These are phyloP conservation scores for Anguilla obscura DNA, from an alignment of 2,797 vertebrate species.

Conservation along the genomic window DNA sequence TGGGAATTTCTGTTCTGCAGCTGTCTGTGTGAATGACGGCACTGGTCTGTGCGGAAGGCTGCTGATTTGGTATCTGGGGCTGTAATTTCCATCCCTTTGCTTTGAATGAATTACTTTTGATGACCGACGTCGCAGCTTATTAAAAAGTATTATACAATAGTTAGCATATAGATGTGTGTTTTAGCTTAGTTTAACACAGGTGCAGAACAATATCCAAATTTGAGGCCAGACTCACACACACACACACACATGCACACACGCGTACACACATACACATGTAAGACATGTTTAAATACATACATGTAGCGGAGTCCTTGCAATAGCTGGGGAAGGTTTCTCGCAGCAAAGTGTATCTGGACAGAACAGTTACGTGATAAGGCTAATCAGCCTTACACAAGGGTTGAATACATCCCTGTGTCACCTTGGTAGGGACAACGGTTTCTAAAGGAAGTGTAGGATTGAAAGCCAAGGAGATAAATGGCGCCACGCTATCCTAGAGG, in stretches of 20 bases:
- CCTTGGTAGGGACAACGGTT: neutral
- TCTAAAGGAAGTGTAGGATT: neutral
- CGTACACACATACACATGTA: no score
- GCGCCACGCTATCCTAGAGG: neutral
- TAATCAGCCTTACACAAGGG: neutral
- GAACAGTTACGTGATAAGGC: neutral
- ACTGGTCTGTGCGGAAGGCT: neutral
- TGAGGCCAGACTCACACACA: neutral
- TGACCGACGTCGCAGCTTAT: neutral
- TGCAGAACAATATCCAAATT: neutral
- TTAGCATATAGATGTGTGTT: neutral
- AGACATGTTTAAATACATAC: no score
- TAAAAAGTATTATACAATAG: neutral
- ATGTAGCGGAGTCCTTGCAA: neutral
- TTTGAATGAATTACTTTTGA: constrained; percentile 8
- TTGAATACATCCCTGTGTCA: neutral
- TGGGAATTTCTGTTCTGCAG: constrained; percentile 31
- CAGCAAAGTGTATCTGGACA: neutral
- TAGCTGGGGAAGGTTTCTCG: neutral
- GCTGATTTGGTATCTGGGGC: neutral
- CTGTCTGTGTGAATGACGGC: constrained; percentile 36
- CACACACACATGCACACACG: neutral
- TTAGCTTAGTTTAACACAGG: neutral
- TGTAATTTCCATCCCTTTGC: neutral
- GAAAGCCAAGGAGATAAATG: neutral